phyloP scores from a whole-genome alignment of 2,113 vertebrate species.

The Istiophorus platypterus region DNA sequence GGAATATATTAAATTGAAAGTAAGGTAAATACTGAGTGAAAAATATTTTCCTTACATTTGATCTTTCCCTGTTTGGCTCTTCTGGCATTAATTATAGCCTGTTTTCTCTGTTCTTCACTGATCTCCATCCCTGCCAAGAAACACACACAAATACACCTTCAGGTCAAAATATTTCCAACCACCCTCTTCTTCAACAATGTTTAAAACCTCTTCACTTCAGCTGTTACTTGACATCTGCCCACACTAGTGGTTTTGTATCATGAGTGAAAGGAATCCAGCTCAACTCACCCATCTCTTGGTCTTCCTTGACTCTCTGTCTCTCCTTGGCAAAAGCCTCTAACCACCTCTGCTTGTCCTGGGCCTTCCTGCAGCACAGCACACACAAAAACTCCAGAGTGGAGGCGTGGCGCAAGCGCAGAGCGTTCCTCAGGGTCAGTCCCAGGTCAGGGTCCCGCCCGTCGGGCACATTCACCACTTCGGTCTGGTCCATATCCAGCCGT shows the following conservation, averaged over 20 bases:
- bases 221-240: slow-evolving; percentile 33
- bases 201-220: not conserved
- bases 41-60: slow-evolving; percentile 85
- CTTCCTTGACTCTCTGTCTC: slow-evolving; percentile 91
- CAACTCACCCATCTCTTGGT: slow-evolving; percentile 93
- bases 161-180: slow-evolving; percentile 50
- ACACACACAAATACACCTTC: slow-evolving; percentile 48
- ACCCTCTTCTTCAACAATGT: slow-evolving; percentile 14
- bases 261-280: slow-evolving; percentile 18
- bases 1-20: not conserved
- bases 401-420: slow-evolving; percentile 89
- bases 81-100: slow-evolving; percentile 93
- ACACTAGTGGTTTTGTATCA: slow-evolving; percentile 34
- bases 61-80: slow-evolving; percentile 93
- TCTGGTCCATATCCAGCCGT: slow-evolving; percentile 90
- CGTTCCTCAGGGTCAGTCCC: slow-evolving; percentile 89
- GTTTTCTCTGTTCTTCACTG: slow-evolving; percentile 93
- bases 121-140: slow-evolving; percentile 92
- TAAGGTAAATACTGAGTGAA: not conserved
- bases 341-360: slow-evolving; percentile 94
- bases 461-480: slow-evolving; percentile 87
- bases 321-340: slow-evolving; percentile 90
- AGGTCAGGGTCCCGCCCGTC: slow-evolving; percentile 91
- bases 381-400: slow-evolving; percentile 87
- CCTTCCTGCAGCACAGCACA: slow-evolving; percentile 91